Percentiles rank a stretch among this genome's conserved stretches.
Conservation (phyloP, 2,113 vertebrate genomes). For the Parotia lawesii region DNA sequence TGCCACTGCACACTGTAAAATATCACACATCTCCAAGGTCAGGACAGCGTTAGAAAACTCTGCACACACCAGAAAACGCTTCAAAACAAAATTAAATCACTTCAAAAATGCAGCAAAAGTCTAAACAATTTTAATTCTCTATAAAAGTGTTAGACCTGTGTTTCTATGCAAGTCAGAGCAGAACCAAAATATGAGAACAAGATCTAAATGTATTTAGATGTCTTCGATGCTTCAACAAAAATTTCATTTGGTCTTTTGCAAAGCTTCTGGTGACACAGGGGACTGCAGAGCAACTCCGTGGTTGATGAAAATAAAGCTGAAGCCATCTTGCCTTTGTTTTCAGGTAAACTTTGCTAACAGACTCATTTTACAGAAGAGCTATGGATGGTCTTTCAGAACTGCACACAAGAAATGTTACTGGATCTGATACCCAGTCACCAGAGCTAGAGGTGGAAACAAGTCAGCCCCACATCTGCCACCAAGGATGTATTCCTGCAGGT, state of each 20-base stretch:
- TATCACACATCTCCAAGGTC: constrained; percentile 41
- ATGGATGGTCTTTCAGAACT: neutral
- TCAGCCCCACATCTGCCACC: neutral
- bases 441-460: neutral
- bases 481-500: neutral
- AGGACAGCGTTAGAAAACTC: neutral
- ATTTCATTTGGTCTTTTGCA: neutral
- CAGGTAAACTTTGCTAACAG: neutral
- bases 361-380: neutral
- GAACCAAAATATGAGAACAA: neutral
- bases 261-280: neutral
- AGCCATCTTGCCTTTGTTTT: neutral
- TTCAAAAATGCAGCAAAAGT: neutral
- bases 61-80: neutral
- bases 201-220: neutral
- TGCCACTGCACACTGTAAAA: constrained; percentile 61
- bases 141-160: neutral
- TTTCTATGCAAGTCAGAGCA: neutral
- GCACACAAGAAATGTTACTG: neutral
- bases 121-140: neutral
- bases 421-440: neutral
- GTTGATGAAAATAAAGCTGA: neutral
- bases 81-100: neutral
- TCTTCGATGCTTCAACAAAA: neutral
- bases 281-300: neutral